Evolutionary conservation across 2,113 vertebrate genomes (phyloP), one percentile per base, ranked within the genome.

Genomic region (Zapus hudsonius): DNA sequence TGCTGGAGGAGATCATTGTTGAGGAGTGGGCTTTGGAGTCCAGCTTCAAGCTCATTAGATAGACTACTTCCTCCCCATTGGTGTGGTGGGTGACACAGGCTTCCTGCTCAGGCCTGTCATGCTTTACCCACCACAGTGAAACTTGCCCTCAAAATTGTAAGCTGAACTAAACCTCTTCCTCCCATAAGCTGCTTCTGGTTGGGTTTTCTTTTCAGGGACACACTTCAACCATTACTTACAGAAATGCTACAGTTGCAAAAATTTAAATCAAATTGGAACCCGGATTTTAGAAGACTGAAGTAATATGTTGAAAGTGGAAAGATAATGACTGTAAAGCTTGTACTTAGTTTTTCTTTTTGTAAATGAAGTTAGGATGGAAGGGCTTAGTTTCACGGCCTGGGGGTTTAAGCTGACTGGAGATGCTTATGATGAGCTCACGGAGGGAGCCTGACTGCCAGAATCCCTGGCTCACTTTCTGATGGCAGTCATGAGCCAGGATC

Each of bases 261-360:
- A 63, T 76, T 84, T 59, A 78, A 91, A 67, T 67, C 55, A 83
- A 89, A 84, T 36, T 59, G 12, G 38, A 93, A 67, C 42, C 59
- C 42, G 84, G 80, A 91, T 86, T 94, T 94, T 63, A 29, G 88
- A 96, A 94, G 47, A 38, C 47, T 55, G 64, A 91, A 92, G 73
- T 57, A 83, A 61, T 61, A 89, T 87, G 61, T 57, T 40, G 78
- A 78, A 74, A 92, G 61, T 52, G 69, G 74, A 75, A 84, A 23
- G 29, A 55, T 38, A 87, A 74, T 61, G 80, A 80, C 67, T 74
- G 20, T 61, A 52, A 94, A 55, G 40, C 27, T 74, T 64, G 63
- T n/a, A 38, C 42, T 74, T 78, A 36, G 75, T 52, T 52, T 52
- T 52, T 52, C 55, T 83, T 84, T 80, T 74, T 70, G 72, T 15